phyloP scores from a whole-genome alignment of 2,113 vertebrate genomes.

The Corythaeola cristata region DNA sequence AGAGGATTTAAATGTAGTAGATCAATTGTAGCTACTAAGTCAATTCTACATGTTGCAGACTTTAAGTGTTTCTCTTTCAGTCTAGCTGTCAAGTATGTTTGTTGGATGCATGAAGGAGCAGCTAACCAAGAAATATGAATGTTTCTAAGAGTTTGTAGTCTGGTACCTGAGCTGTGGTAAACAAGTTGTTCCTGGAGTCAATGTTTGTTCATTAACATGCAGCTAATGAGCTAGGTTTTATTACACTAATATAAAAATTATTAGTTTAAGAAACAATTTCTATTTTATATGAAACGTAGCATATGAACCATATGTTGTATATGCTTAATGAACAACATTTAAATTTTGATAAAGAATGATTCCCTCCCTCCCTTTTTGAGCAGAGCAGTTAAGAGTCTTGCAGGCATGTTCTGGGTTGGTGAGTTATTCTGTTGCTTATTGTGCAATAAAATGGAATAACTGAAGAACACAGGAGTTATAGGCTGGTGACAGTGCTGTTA shows the following conservation, averaged over 20 bases:
- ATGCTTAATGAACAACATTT: neutral
- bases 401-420: neutral
- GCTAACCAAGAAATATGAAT: neutral
- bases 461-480: neutral
- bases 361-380: too few relatives aligned
- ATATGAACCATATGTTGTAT: neutral
- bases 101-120: neutral
- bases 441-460: neutral
- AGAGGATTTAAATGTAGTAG: neutral
- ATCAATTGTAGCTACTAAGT: neutral
- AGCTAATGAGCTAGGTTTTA: neutral
- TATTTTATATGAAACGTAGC: neutral
- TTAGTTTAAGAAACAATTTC: neutral
- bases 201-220: neutral
- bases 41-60: neutral
- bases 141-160: neutral
- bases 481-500: neutral
- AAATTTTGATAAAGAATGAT: neutral
- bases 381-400: neutral
- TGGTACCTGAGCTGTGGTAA: neutral
- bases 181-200: neutral
- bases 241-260: neutral
- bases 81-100: neutral
- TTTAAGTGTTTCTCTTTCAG: neutral
- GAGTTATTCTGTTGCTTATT: neutral